Evolutionary conservation across 2,113 vertebrate genomes (phyloP).

Genomic region (Periophthalmus modestus): DNA sequence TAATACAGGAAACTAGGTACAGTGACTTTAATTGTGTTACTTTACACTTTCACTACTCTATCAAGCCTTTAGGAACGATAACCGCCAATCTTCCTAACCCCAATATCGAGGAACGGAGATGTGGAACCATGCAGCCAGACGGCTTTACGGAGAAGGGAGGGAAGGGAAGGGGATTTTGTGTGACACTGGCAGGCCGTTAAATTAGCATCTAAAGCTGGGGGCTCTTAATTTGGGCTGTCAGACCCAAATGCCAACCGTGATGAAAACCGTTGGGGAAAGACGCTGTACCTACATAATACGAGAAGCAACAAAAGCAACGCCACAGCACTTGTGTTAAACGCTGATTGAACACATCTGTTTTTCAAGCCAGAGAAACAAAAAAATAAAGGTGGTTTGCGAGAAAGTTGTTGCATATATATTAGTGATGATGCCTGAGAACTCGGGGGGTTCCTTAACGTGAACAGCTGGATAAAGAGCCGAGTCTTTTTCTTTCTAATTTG

Average conservation of each 20-base stretch:
- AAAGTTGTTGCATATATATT: background rate
- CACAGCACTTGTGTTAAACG: conserved; percentile 18
- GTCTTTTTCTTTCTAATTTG: no score
- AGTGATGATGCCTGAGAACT: background rate
- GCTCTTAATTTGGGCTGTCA: conserved; percentile 53
- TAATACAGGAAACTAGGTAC: no score
- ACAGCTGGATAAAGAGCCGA: no score
- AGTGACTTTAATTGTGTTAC: no score
- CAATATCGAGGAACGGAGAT: conserved; percentile 19
- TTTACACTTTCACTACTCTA: no score
- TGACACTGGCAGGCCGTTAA: conserved; percentile 48
- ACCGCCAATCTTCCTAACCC: no score
- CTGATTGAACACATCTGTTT: conserved; percentile 38
- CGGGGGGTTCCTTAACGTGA: no score
- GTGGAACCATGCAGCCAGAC: conserved; percentile 28
- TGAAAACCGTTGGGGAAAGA: conserved; percentile 19
- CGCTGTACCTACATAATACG: conserved; percentile 13
- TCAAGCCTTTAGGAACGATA: no score
- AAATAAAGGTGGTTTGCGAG: background rate
- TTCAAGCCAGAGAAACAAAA: background rate
- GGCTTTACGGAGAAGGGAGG: conserved; percentile 52
- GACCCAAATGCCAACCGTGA: conserved; percentile 53
- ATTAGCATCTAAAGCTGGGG: conserved; percentile 62
- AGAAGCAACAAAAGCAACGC: background rate
- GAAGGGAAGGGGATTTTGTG: conserved; percentile 32